Evolutionary conservation across 2,888 invertebrate species (phyloP).

Genomic region (Cancer borealis): DNA sequence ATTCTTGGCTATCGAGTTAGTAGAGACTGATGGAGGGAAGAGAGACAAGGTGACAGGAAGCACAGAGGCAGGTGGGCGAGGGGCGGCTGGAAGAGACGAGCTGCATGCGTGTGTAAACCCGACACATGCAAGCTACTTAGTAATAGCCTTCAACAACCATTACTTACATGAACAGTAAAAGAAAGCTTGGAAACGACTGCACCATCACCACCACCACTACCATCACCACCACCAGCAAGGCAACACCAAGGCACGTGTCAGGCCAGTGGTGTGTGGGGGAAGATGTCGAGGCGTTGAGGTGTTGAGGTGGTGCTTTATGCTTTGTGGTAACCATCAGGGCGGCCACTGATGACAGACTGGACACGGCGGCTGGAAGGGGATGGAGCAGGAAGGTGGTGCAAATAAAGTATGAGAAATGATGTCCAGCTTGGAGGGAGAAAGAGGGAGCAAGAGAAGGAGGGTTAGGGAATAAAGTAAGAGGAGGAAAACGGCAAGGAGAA

Average conservation of each 20-base stretch:
- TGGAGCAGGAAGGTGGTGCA: neutral
- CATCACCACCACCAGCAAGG: neutral
- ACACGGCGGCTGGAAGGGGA: constrained; percentile 16
- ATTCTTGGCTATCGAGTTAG: neutral
- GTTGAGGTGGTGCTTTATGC: neutral
- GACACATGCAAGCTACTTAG: neutral
- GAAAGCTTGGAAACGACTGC: neutral
- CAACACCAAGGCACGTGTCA: neutral
- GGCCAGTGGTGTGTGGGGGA: neutral
- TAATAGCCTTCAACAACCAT: constrained; percentile 10
- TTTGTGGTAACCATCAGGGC: neutral
- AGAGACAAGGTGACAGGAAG: no score
- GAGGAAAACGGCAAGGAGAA: neutral
- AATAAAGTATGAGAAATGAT: neutral
- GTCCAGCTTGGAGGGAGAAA: neutral
- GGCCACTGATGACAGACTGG: neutral
- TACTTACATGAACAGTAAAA: neutral
- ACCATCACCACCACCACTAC: constrained; percentile 8
- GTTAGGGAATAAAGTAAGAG: neutral
- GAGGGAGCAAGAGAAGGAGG: neutral
- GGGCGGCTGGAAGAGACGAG: neutral
- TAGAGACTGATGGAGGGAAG: neutral
- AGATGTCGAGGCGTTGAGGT: neutral
- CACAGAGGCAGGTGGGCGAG: neutral
- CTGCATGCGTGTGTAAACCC: neutral